A percentile compares a stretch with the other conserved stretches of the same genome.
phyloP scores from a whole-genome alignment of 2,888 invertebrate genomes.

The Seira ritae region DNA sequence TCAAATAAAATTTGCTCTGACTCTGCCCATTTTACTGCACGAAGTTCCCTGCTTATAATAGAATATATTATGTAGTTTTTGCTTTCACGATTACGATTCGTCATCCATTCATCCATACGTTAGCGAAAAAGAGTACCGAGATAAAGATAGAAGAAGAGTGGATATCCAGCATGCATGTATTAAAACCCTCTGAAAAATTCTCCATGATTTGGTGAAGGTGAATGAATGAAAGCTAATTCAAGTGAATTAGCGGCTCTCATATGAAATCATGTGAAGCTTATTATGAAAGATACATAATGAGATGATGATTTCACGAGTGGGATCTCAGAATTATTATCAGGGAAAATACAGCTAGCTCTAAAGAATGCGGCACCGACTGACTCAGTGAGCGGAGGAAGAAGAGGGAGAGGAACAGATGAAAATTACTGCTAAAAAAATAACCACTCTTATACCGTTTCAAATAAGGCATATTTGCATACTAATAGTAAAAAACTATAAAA shows the following conservation, averaged over 20 bases:
- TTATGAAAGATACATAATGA: slow-evolving; percentile 45
- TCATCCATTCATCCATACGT: not conserved
- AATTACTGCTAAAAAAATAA: not conserved
- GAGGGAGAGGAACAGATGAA: not conserved
- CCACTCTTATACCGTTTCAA: not conserved
- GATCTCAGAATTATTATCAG: slow-evolving; percentile 15
- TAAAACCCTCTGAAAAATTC: not conserved
- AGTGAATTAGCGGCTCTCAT: slow-evolving; percentile 49
- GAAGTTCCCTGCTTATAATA: too few relatives aligned
- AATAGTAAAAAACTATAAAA: not conserved
- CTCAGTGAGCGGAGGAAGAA: not conserved
- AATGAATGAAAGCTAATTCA: slow-evolving; percentile 42
- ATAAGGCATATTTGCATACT: not conserved
- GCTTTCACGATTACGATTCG: too few relatives aligned
- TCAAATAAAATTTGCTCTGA: too few relatives aligned
- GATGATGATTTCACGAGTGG: slow-evolving; percentile 38
- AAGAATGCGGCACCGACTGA: slow-evolving; percentile 1
- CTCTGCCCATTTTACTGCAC: too few relatives aligned
- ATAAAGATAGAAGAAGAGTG: too few relatives aligned
- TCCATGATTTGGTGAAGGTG: slow-evolving; percentile 37
- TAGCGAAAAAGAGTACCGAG: not conserved
- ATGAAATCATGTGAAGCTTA: slow-evolving; percentile 57
- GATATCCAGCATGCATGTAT: not conserved
- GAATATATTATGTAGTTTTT: too few relatives aligned
- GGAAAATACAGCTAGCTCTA: not conserved